Evolutionary conservation across 1,140 invertebrate species (phyloP).

Genomic region (Eriocheir sinensis): DNA sequence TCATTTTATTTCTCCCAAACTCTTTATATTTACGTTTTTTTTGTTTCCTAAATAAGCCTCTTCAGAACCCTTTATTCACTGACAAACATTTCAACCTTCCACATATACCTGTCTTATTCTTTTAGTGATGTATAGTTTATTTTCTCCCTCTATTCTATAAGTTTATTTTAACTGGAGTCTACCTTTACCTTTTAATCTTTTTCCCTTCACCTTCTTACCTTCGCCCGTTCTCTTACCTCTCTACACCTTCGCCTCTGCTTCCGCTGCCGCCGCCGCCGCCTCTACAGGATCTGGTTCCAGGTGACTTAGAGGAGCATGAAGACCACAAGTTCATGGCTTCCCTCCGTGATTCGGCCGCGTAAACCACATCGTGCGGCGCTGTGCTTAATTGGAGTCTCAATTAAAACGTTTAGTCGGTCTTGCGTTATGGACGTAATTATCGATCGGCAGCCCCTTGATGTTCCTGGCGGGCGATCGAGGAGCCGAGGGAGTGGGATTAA

Average conservation of each 20-base stretch:
- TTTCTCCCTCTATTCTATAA: too few relatives aligned
- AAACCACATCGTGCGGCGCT: constrained; percentile 29
- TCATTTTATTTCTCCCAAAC: background rate
- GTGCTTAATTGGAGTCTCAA: constrained; percentile 52
- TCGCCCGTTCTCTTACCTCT: background rate
- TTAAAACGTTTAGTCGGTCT: constrained; percentile 34
- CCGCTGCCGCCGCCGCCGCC: background rate
- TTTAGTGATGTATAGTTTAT: background rate
- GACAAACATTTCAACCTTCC: background rate
- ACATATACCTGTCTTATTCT: background rate
- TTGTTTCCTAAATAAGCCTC: too few relatives aligned
- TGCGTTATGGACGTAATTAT: background rate
- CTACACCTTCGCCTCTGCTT: background rate
- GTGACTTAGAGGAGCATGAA: constrained; percentile 31
- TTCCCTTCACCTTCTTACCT: too few relatives aligned
- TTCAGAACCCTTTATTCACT: too few relatives aligned
- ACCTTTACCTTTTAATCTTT: background rate
- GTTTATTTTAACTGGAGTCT: too few relatives aligned
- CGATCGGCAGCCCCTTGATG: constrained; percentile 39
- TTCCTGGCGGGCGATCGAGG: background rate
- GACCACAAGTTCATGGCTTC: constrained; percentile 31
- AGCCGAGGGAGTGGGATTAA: background rate
- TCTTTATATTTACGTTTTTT: background rate
- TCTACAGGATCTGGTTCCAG: background rate
- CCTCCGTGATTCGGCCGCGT: constrained; percentile 38